Evolutionary conservation across 1,140 invertebrate species (phyloP), one percentile per base, ranked within the genome.

Genomic region (Rhyacophila brunnea): DNA sequence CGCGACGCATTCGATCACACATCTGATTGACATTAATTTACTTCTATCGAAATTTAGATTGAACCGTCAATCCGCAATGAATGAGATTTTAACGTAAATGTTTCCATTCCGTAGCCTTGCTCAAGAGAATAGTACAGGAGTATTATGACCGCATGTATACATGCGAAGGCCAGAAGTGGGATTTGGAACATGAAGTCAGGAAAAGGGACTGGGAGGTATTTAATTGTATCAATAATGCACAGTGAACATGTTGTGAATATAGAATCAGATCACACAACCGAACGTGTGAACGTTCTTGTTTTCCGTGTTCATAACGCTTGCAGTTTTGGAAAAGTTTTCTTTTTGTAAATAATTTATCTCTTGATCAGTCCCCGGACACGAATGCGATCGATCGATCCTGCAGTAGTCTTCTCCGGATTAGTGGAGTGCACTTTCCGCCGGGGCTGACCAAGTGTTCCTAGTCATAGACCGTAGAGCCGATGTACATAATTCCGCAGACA

Each of bases 151-250:
- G 92, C 83, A 88, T 97, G 84, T 90, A 89, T 85, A 84, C 90
- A 83, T 93, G 95, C 85, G 95, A 98, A 85, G 91, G 93, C 84
- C 93, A 96, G 83, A 96, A 97, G 86, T 98, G 95, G 90, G 95
- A 98, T 90, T 94, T 98, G 90, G 95, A 98, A 89, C 90, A 92
- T 85, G 92, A 96, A 88, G 93, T 98, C 82, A 88, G 91, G 83
- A 95, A 93, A 86, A 94, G 92, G 87, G 94, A 97, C 85, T 93
- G 89, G 83, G 94, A 97, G 92, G 93, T 96, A 91, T 86, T 83
- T 80, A 81, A 56, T 71, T 74, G 73, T 75, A 64, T 60, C 58
- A 72, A 65, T 59, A 59, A 50, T 63, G 44, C 53, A 74, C 76
- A 78, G 72, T 73, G 71, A 75, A 71, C 74, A 78, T 77, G 56